Evolutionary conservation across 2,797 vertebrate species (phyloP).

Genomic region (Serranus cabrilla): DNA sequence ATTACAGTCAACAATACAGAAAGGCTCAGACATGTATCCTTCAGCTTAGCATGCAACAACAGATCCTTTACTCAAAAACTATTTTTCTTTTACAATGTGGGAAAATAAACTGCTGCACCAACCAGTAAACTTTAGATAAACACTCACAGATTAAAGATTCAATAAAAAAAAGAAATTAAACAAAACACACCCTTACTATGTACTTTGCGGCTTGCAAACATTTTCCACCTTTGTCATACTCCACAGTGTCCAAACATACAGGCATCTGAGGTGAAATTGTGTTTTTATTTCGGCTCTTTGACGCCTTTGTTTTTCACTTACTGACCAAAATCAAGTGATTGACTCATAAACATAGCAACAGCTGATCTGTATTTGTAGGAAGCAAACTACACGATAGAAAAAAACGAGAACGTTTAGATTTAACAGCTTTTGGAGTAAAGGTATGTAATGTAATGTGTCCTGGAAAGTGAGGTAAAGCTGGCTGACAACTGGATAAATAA

Average conservation of each 20-base stretch:
- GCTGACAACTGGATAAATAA: conserved; percentile 40
- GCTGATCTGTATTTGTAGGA: not conserved
- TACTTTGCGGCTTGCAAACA: not conserved
- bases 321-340: not conserved
- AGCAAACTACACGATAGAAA: no score
- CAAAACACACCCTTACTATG: not conserved
- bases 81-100: not conserved
- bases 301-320: not conserved
- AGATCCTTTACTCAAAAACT: not conserved
- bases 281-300: not conserved
- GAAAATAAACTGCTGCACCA: not conserved
- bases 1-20: not conserved
- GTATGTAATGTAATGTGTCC: conserved; percentile 32
- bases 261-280: not conserved
- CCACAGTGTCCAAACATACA: not conserved
- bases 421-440: conserved; percentile 7
- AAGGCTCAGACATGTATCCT: not conserved
- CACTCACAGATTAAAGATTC: not conserved
- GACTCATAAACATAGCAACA: not conserved
- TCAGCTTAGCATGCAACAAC: no score
- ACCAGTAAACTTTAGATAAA: not conserved
- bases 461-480: conserved; percentile 34
- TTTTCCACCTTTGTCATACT: not conserved
- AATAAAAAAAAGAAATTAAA: not conserved
- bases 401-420: not conserved